Base-by-base conservation (phyloP, 2,888 invertebrate genomes). In the Scaptomyza caliginosa region DNA sequence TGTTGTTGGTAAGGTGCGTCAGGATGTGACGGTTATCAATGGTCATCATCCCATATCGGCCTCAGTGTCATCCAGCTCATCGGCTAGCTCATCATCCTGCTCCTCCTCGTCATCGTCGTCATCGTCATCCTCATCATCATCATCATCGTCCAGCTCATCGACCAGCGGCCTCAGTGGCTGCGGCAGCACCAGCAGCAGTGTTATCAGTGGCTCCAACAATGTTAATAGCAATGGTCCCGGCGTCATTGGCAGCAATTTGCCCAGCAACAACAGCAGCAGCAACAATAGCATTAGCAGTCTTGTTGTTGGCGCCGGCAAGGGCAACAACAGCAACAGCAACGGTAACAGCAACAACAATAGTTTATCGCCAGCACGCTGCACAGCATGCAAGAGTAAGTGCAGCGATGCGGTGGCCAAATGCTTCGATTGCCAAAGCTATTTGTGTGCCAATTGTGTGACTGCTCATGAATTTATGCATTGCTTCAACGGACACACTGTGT, bases 381-480 rank as follows among this genome's bases (percentile, higher is more conserved):
- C 98, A 82, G 98, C 98, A 89, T 99, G 99, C 93, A 99, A 98
- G 92, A 96, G 96, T 78, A 96, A 96, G 91, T 97, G 98, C 91
- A 95, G 96, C 17, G 96, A 96, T 94, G 98, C 98, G 45, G 97
- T 98, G 59, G 98, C 98, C 67, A 96, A 97, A 90, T 99, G 98
- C 92, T 96, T 97, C 89, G 98, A 99, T 92, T 99, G 99, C 92
- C 96, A 96, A 89, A 98, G 98, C 91, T 97, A 96, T 91, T 94
- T 99, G 82, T 99, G 99, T 92, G 95, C 96, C 63, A 98, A 98
- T 92, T 99, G 99, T 94, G 97, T 98, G 88, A 98, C 98, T 95
- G 99, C 99, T 70, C 99, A 99, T 92, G 97, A 98, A 92, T 98
- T 97, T 92, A 99, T 99, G 98, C 98, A 98, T 92, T 99, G 98